Base-by-base conservation (phyloP, 2,797 vertebrate genomes). In the Ceyx erithaca region DNA sequence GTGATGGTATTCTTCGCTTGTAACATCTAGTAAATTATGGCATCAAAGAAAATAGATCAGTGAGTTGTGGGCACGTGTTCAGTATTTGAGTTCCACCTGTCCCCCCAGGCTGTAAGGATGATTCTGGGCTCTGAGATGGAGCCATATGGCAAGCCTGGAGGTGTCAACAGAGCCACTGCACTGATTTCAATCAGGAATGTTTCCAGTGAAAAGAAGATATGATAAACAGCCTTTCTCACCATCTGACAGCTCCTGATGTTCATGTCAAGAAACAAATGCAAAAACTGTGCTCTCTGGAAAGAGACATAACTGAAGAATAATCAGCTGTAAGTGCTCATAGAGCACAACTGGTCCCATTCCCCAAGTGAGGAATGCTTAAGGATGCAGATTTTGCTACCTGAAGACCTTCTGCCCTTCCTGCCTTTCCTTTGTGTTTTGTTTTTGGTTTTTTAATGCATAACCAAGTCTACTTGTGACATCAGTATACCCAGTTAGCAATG, bases 151-250 rank as follows among this genome's bases (percentile, higher is more conserved):
- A 46, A 83, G 58, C 35, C 91, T 40, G 73, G 58, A 68, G 52
- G 91, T 91, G 68, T 85, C 75, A 89, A 62, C 31, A 52, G 31
- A 69, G 25, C 62, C 7, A 4, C 43, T 57, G 16, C 5, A 8
- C 64, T 48, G 71, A 52, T 28, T 88, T 92, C 68, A 37, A 59
- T 67, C 40, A 58, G 41, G 61, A 86, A 62, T 57, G 67, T 85
- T 92, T 69, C 80, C 79, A 76, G 31, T 46, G 48, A 72, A 73
- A 89, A 40, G 31, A 75, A 88, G 87, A 94, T 19, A 57, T 89
- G 91, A 90, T 68, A 90, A 80, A 73, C 85, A 91, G 80, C n/a
- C 86, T 5, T 90, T 94, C 94, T 96, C 86, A 71, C 89, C 40
- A 43, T 63, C 61, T 96, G 94, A 86, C 80, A 73, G 77, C 51